These are phyloP conservation scores for Deladenus siricidicola DNA, from an alignment of 2,888 invertebrate genomes.

Conservation along the genomic window DNA sequence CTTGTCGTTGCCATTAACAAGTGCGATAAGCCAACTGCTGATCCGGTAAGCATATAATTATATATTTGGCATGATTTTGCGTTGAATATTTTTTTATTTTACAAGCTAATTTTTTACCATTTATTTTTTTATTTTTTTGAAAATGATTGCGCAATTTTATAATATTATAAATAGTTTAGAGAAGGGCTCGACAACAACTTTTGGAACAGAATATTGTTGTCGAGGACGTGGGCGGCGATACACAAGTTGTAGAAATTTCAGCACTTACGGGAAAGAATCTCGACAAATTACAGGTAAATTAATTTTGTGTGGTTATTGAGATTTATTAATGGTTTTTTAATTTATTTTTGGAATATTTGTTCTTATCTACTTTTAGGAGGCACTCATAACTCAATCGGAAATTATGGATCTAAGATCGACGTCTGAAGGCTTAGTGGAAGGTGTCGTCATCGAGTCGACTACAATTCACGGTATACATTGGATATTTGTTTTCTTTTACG, in stretches of 20 bases:
- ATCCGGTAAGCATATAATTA: constrained; percentile 65
- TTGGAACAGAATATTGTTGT: constrained; percentile 71
- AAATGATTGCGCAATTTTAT: too few relatives aligned
- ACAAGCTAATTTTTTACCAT: too few relatives aligned
- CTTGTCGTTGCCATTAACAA: constrained; percentile 96
- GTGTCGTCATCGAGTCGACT: constrained; percentile 77
- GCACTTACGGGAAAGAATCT: constrained; percentile 64
- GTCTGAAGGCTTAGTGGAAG: constrained; percentile 75
- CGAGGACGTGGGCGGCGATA: constrained; percentile 82
- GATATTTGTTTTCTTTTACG: too few relatives aligned
- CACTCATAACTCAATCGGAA: constrained; percentile 60
- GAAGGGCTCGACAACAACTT: constrained; percentile 68
- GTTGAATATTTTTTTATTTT: too few relatives aligned
- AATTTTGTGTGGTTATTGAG: background rate
- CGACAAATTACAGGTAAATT: constrained; percentile 36
- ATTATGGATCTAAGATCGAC: constrained; percentile 78
- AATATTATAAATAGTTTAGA: constrained; percentile 60
- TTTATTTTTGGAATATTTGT: background rate
- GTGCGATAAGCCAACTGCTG: constrained; percentile 81
- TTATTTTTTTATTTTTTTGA: too few relatives aligned
- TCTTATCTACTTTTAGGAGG: constrained; percentile 55
- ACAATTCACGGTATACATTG: constrained; percentile 63
- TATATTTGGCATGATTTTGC: background rate
- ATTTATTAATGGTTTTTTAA: background rate
- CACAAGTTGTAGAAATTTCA: constrained; percentile 78